Conservation (phyloP, 2,113 vertebrate species). For the Phalacrocorax brasilianus region DNA sequence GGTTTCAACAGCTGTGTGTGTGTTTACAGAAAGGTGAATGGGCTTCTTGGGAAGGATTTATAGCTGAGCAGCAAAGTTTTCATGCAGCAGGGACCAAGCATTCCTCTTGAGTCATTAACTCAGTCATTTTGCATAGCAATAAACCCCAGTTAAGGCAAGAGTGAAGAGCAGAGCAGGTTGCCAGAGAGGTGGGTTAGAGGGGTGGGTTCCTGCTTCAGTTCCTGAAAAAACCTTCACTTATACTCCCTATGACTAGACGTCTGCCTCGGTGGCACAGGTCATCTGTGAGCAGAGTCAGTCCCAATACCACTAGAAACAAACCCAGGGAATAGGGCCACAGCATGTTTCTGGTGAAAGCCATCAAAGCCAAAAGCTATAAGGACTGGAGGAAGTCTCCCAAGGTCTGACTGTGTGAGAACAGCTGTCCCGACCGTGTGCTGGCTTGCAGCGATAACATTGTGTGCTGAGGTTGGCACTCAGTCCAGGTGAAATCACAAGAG, state of each 20-base stretch:
- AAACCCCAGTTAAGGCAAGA: neutral
- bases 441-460: constrained; percentile 63
- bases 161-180: neutral
- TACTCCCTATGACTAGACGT: neutral
- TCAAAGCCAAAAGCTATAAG: neutral
- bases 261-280: neutral
- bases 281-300: neutral
- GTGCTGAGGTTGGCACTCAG: constrained; percentile 11
- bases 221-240: neutral
- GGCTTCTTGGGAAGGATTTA: neutral
- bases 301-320: neutral
- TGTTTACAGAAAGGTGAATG: neutral
- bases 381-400: neutral
- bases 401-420: neutral
- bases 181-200: neutral
- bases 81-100: neutral
- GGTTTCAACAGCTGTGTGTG: neutral
- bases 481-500: constrained; percentile 53
- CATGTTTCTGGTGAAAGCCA: neutral
- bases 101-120: neutral
- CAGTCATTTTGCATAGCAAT: neutral
- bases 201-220: neutral
- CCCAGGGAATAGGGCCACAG: neutral
- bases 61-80: neutral
- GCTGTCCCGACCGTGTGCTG: neutral